These are phyloP conservation scores for Chaetoderma sp. DNA, from an alignment of 2,888 invertebrate species.

Conservation along the genomic window DNA sequence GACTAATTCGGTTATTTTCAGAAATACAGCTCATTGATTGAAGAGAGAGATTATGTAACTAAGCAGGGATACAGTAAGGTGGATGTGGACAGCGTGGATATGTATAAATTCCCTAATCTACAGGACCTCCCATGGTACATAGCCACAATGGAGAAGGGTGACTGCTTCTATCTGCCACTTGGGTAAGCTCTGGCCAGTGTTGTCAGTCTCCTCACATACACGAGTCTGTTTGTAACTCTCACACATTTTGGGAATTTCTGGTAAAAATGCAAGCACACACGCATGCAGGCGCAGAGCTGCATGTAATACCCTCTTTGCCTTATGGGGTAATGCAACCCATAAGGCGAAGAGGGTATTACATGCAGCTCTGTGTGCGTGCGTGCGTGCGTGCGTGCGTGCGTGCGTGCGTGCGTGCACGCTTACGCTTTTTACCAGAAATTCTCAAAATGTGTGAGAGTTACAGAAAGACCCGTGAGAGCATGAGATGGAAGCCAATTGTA, in stretches of 20 bases:
- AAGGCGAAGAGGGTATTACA: background rate
- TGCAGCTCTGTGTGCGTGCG: too few species aligned
- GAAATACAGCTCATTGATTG: conserved; percentile 41
- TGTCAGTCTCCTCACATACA: too few species aligned
- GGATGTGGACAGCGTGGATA: conserved; percentile 58
- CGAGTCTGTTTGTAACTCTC: background rate
- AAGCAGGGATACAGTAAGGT: conserved; percentile 51
- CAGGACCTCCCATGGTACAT: conserved; percentile 48
- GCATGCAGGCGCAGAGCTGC: background rate
- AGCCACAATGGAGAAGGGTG: conserved; percentile 53
- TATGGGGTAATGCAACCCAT: too few species aligned
- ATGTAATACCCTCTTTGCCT: background rate
- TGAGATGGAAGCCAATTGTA: too few species aligned
- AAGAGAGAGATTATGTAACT: conserved; percentile 43
- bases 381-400: background rate
- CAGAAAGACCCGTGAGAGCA: too few species aligned
- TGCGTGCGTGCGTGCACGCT: too few species aligned
- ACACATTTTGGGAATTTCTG: too few species aligned
- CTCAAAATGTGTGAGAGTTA: background rate
- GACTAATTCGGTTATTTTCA: too few species aligned
- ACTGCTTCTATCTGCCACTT: conserved; percentile 62
- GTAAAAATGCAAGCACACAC: background rate
- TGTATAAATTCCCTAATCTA: conserved; percentile 47
- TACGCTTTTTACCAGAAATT: too few species aligned
- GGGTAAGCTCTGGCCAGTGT: conserved; percentile 46